phyloP scores from a whole-genome alignment of 2,797 vertebrate genomes.

The Tamandua tetradactyla region DNA sequence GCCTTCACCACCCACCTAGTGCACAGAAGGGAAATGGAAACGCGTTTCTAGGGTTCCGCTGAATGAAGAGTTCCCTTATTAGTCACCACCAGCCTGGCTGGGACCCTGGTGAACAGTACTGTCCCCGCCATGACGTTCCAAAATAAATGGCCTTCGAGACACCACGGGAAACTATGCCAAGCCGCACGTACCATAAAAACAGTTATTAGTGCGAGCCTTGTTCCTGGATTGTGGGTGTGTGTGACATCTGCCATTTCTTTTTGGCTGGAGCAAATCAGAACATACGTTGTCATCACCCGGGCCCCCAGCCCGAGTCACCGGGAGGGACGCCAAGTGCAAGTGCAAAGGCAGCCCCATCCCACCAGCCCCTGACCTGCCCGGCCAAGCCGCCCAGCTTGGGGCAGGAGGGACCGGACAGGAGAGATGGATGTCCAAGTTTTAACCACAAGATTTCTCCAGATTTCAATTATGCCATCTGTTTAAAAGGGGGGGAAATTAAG shows the following conservation, averaged over 20 bases:
- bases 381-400: background rate
- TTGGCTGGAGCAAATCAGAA: slow-evolving; percentile 61
- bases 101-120: slow-evolving; percentile 18
- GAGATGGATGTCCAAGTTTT: background rate
- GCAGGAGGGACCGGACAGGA: background rate
- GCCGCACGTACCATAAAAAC: slow-evolving; percentile 60
- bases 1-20: slow-evolving; percentile 62
- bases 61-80: slow-evolving; percentile 62
- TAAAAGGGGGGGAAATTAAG: background rate
- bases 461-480: background rate
- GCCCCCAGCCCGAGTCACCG: background rate
- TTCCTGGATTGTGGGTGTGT: slow-evolving; percentile 47
- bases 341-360: background rate
- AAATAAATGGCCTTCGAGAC: slow-evolving; percentile 69
- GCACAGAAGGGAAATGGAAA: background rate
- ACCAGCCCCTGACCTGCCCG: background rate
- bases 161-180: slow-evolving; percentile 46
- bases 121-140: background rate
- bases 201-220: slow-evolving; percentile 62
- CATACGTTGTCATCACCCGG: background rate
- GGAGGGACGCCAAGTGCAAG: background rate
- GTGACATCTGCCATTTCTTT: slow-evolving; percentile 50
- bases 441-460: background rate
- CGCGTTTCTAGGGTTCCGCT: background rate
- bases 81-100: slow-evolving; percentile 65